A percentile compares a stretch with the other conserved stretches of the same genome.
phyloP scores from a whole-genome alignment of 2,888 invertebrate genomes.

The Notocelia uddmanniana region DNA sequence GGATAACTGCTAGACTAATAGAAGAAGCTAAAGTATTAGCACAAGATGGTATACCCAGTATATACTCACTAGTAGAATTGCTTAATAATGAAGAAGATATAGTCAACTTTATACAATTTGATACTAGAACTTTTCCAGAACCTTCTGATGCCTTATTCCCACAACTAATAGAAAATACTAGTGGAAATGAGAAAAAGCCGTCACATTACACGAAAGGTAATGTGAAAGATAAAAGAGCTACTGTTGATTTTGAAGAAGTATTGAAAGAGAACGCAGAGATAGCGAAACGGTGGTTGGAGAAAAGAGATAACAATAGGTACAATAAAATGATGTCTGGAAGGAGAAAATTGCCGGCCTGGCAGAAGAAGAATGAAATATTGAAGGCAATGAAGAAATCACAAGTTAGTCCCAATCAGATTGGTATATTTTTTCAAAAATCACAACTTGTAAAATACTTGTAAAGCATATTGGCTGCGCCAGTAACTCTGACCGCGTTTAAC shows the following conservation, averaged over 20 bases:
- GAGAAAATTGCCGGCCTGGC: slow-evolving; percentile 90
- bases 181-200: slow-evolving; percentile 68
- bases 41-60: slow-evolving; percentile 89
- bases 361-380: slow-evolving; percentile 89
- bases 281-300: slow-evolving; percentile 86
- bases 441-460: no score
- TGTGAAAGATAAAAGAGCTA: slow-evolving; percentile 81
- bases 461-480: no score
- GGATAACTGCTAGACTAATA: slow-evolving; percentile 88
- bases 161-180: slow-evolving; percentile 78
- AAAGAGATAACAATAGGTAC: slow-evolving; percentile 87
- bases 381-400: slow-evolving; percentile 87
- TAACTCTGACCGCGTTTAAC: no score
- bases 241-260: slow-evolving; percentile 82
- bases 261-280: slow-evolving; percentile 87
- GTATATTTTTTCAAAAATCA: background rate
- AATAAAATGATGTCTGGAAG: slow-evolving; percentile 88
- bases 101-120: slow-evolving; percentile 84
- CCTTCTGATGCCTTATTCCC: slow-evolving; percentile 87
- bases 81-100: slow-evolving; percentile 90
- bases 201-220: slow-evolving; percentile 89
- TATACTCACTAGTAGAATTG: slow-evolving; percentile 90
- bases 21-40: slow-evolving; percentile 89
- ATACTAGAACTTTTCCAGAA: slow-evolving; percentile 81
- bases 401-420: slow-evolving; percentile 59